A percentile compares a stretch with the other conserved stretches of the same genome.
phyloP scores from a whole-genome alignment of 2,888 invertebrate species.

The Argynnis bischoffii region DNA sequence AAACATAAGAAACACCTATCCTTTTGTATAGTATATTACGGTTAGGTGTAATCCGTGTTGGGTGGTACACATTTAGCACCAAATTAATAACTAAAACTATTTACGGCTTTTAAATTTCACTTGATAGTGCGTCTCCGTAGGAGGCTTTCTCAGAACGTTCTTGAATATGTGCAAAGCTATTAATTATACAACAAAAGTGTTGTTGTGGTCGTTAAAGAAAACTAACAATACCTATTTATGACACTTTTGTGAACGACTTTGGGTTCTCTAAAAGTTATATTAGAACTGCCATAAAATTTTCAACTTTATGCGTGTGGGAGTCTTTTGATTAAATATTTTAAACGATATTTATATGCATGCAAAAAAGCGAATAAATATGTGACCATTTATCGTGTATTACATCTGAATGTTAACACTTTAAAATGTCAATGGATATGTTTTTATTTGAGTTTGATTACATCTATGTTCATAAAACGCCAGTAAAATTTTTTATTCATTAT shows the following conservation, averaged over 20 bases:
- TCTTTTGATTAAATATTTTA: not conserved
- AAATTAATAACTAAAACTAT: slow-evolving; percentile 42
- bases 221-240: slow-evolving; percentile 35
- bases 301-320: not conserved
- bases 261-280: slow-evolving; percentile 23
- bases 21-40: not conserved
- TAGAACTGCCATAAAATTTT: not conserved
- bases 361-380: not conserved
- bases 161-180: slow-evolving; percentile 57
- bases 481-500: not conserved
- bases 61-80: slow-evolving; percentile 39
- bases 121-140: slow-evolving; percentile 57
- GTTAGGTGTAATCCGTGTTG: slow-evolving; percentile 30
- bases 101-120: slow-evolving; percentile 58
- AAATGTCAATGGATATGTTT: not conserved
- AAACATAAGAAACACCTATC: not conserved
- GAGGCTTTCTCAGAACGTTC: slow-evolving; percentile 63
- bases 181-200: slow-evolving; percentile 64
- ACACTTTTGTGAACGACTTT: slow-evolving; percentile 24
- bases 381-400: not conserved
- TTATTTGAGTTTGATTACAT: not conserved
- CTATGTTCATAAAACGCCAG: not conserved
- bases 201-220: slow-evolving; percentile 58
- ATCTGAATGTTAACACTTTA: not conserved
- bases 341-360: not conserved